Base-by-base conservation (phyloP, 2,888 invertebrate genomes). In the Polia nebulosa region DNA sequence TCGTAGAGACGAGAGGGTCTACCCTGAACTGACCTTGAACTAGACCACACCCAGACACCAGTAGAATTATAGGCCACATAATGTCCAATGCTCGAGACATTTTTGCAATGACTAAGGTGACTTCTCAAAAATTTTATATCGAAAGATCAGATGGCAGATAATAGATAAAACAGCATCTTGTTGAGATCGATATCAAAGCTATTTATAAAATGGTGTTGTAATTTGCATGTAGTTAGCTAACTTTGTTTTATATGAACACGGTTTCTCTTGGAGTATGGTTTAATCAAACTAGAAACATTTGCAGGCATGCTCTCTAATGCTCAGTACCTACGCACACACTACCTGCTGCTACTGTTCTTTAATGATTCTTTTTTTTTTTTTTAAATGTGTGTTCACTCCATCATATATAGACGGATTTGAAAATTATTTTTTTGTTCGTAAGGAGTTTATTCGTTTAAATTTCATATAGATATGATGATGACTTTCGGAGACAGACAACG, bases 1-100 rank as follows among this genome's bases (percentile, higher is more conserved):
- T 80, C 0, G 81, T 82, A 9, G 78, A 77, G 2, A 85, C 84
- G 5, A 84, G 56, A 0, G 84, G 85, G 25, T 85, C 85, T 25
- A 79, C 51, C 44, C 85, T 77, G 1, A 39, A 52, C 1, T 58
- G 36, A 39, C 73, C 62, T 51, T 58, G 49, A 3, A 58, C 32
- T 0, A 69, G 9, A 32, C 62, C 47, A 69, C 62, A 68, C 13
- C 71, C 1, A 11, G 51, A 52, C 1, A 66, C 22, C 2, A 70
- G 49, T 4, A 67, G 1, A 55, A 67, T 3, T 20, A 49, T 20
- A 41, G 29, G 6, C 60, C 47, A 64, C 65, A 72, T 61, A 62
- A 72, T 61, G 55, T 65, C 69, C 5, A 29, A 20, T 7, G 9
- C 2, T 55, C 3, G 29, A 27, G 29, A 39, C 58, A 59, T 68